Evolutionary conservation across 2,888 invertebrate species (phyloP).

Genomic region (Drosophila cracens): DNA sequence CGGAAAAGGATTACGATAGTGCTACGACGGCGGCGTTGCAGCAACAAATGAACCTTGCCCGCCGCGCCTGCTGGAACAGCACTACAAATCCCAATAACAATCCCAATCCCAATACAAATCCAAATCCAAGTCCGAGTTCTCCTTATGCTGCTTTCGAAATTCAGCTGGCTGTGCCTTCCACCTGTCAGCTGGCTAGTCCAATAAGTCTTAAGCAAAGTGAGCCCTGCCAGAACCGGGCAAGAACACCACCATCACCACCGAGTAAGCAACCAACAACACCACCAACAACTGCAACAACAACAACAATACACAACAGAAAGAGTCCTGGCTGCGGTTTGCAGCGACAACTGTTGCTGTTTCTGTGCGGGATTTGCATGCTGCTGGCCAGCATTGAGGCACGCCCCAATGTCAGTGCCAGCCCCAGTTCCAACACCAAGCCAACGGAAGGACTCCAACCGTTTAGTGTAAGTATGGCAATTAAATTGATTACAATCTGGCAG

Average conservation of each 20-base stretch:
- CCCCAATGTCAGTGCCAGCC: conserved; percentile 75
- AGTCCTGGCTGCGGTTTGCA: conserved; percentile 34
- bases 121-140: conserved; percentile 7
- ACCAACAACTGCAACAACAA: not conserved
- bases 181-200: conserved; percentile 45
- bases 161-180: conserved; percentile 22
- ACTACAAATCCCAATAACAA: conserved; percentile 5
- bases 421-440: conserved; percentile 25
- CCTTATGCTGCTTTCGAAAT: conserved; percentile 72
- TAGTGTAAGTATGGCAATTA: conserved; percentile 57
- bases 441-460: conserved; percentile 49
- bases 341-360: conserved; percentile 49
- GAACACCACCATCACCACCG: conserved; percentile 47
- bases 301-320: conserved; percentile 15
- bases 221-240: conserved; percentile 6
- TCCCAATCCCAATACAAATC: not conserved
- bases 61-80: conserved; percentile 88
- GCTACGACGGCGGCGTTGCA: conserved; percentile 85
- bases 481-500: conserved; percentile 20
- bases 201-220: conserved; percentile 46
- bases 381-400: conserved; percentile 82
- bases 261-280: conserved; percentile 31
- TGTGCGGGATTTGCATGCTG: conserved; percentile 73
- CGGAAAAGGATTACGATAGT: conserved; percentile 76
- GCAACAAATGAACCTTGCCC: conserved; percentile 89